These are phyloP conservation scores for Calameuta pallipes DNA, from an alignment of 2,888 invertebrate genomes.

Conservation along the genomic window DNA sequence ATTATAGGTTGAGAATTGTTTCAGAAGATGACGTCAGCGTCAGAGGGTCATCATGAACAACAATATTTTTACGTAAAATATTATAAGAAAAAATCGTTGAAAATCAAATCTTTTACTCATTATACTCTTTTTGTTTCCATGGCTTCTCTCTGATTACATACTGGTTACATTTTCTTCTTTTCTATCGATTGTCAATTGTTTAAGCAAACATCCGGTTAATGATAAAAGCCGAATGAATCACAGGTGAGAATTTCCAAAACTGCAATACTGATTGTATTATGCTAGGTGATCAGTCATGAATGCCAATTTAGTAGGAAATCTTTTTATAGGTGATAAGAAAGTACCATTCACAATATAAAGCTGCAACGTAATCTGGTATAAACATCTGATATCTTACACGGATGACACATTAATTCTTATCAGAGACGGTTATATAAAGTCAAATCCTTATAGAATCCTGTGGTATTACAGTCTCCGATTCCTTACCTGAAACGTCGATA, in stretches of 20 bases:
- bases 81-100: not conserved
- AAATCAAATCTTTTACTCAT: not conserved
- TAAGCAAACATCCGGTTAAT: not conserved
- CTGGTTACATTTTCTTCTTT: not conserved
- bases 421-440: not conserved
- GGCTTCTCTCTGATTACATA: not conserved
- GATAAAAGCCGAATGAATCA: not conserved
- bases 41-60: too few relatives aligned
- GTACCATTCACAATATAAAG: not conserved
- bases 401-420: conserved; percentile 1
- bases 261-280: not conserved
- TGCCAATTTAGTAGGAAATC: not conserved
- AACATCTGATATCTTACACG: not conserved
- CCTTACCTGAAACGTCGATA: not conserved
- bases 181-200: not conserved
- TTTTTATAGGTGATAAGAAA: not conserved
- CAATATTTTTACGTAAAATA: too few relatives aligned
- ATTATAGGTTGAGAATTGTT: too few relatives aligned
- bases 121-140: not conserved
- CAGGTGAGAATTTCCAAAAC: not conserved
- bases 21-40: too few relatives aligned
- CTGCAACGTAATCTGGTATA: not conserved
- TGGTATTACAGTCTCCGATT: not conserved
- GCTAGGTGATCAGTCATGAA: not conserved
- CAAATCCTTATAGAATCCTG: not conserved